Conservation (phyloP, 2,797 vertebrate genomes). For the Diglossa cyanea region DNA sequence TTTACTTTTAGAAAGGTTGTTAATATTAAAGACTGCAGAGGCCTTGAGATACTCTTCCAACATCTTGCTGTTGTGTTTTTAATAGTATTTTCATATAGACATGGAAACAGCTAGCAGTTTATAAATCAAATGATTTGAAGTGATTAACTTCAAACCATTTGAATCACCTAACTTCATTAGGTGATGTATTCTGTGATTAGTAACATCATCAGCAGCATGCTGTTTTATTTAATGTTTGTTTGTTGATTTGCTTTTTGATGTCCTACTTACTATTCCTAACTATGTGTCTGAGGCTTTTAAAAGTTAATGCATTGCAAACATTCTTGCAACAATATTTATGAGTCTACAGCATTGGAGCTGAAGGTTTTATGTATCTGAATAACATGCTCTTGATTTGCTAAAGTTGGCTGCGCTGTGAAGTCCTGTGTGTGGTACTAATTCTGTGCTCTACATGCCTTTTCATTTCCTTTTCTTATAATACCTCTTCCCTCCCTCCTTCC, state of each 20-base stretch:
- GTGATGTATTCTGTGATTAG: not conserved
- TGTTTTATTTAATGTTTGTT: not conserved
- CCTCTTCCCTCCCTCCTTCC: not conserved
- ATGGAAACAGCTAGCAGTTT: not conserved
- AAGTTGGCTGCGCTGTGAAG: not conserved
- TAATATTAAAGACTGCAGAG: not conserved
- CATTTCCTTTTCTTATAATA: not conserved
- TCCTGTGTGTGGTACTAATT: not conserved
- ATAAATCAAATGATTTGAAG: not conserved
- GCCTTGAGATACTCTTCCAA: not conserved
- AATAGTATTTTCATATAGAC: not conserved
- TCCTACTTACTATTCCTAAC: not conserved
- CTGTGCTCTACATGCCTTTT: not conserved
- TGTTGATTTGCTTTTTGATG: not conserved
- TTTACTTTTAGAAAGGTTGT: not conserved
- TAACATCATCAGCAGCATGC: not conserved
- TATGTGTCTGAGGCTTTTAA: not conserved
- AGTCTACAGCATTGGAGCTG: not conserved
- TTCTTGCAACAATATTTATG: not conserved
- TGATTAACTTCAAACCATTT: not conserved
- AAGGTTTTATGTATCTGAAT: conserved; percentile 5
- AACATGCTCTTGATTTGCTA: not conserved
- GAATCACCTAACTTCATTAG: not conserved
- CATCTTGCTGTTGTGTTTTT: not conserved
- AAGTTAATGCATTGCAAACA: conserved; percentile 6